phyloP scores from a whole-genome alignment of 2,888 invertebrate genomes.

The Eupithecia centaureata region DNA sequence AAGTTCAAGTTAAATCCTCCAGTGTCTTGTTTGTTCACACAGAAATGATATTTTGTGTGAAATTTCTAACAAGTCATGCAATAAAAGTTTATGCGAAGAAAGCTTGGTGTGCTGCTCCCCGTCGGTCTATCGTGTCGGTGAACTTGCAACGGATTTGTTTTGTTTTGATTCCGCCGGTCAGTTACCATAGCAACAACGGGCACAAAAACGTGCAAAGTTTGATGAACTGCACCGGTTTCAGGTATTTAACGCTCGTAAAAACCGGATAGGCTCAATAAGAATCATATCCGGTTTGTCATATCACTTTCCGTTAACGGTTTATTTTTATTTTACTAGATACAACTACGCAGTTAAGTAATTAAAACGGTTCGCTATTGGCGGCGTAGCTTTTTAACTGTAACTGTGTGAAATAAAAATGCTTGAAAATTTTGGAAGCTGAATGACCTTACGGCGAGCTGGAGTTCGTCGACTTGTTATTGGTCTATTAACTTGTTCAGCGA shows the following conservation, averaged over 20 bases:
- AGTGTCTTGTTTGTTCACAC: not conserved
- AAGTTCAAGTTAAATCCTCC: too few relatives aligned
- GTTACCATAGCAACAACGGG: conserved; percentile 39
- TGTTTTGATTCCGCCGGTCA: conserved; percentile 26
- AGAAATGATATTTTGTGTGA: too few relatives aligned
- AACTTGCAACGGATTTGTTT: conserved; percentile 29
- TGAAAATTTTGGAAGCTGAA: conserved; percentile 67
- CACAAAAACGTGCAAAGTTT: conserved; percentile 41
- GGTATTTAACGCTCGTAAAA: conserved; percentile 42
- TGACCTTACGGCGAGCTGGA: conserved; percentile 65
- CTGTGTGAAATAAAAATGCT: conserved; percentile 54
- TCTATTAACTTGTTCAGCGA: conserved; percentile 18
- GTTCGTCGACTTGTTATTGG: conserved; percentile 61
- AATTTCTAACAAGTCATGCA: not conserved
- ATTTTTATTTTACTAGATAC: conserved; percentile 60
- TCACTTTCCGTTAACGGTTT: conserved; percentile 79
- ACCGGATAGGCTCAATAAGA: conserved; percentile 48
- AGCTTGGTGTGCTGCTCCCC: not conserved
- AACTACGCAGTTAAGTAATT: conserved; percentile 77
- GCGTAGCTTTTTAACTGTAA: conserved; percentile 73
- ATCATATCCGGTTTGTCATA: conserved; percentile 62
- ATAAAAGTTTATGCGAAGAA: not conserved
- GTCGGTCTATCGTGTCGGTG: not conserved
- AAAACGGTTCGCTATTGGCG: conserved; percentile 75
- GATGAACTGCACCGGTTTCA: conserved; percentile 48